Evolutionary conservation across 2,888 invertebrate genomes (phyloP).

Genomic region (Gisinianus flammeolus): DNA sequence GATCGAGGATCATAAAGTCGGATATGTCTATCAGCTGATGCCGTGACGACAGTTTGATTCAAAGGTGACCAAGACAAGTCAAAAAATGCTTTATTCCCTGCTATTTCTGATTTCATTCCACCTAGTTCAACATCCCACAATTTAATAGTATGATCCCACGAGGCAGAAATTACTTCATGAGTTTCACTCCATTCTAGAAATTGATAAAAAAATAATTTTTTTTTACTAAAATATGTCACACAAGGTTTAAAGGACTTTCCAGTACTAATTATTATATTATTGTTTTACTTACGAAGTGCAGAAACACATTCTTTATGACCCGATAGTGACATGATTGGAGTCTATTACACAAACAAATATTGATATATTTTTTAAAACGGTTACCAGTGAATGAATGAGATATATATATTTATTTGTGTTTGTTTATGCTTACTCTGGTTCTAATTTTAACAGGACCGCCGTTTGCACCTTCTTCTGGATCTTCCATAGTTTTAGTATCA

Average conservation of each 20-base stretch:
- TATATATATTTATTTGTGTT: too few relatives aligned
- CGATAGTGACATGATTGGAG: constrained; percentile 83
- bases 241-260: too few relatives aligned
- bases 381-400: too few relatives aligned
- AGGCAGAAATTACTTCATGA: constrained; percentile 79
- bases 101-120: constrained; percentile 80
- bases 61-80: constrained; percentile 75
- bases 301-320: constrained; percentile 93
- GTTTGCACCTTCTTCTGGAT: constrained; percentile 55
- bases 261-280: too few relatives aligned
- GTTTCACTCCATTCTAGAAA: constrained; percentile 78
- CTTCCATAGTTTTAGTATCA: constrained; percentile 59
- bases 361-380: too few relatives aligned
- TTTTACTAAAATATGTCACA: too few relatives aligned
- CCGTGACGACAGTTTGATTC: constrained; percentile 77
- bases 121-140: constrained; percentile 91
- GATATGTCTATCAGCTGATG: constrained; percentile 89
- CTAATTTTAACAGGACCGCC: constrained; percentile 16
- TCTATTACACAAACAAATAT: constrained; percentile 64
- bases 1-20: constrained; percentile 91
- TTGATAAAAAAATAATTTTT: too few relatives aligned
- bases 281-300: constrained; percentile 62
- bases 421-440: constrained; percentile 20
- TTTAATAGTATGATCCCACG: constrained; percentile 95
- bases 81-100: constrained; percentile 89